Percentiles rank a stretch among this genome's conserved stretches.
Evolutionary conservation across 2,797 vertebrate species (phyloP).

Genomic region (Acipenser oxyrinchus): DNA sequence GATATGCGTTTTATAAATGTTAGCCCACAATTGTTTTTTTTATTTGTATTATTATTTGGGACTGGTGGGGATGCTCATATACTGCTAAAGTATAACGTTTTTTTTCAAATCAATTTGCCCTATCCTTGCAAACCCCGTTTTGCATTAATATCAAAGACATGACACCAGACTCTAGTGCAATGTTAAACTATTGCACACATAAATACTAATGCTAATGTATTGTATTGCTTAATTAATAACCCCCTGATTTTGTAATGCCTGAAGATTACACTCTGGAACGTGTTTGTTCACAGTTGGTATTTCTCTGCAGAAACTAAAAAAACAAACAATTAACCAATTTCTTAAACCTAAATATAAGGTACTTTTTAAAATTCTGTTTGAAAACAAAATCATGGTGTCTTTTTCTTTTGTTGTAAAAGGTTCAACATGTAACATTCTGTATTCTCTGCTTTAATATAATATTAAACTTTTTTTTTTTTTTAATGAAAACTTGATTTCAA

Average conservation of each 20-base stretch:
- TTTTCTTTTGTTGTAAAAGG: too few relatives aligned
- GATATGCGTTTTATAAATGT: constrained; percentile 66
- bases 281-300: background rate
- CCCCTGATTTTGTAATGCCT: too few relatives aligned
- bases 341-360: constrained; percentile 3
- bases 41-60: constrained; percentile 17
- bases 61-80: background rate
- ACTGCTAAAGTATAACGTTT: background rate
- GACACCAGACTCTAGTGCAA: background rate
- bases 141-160: background rate
- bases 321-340: background rate
- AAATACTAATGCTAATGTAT: background rate
- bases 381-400: background rate
- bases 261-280: too few relatives aligned
- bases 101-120: too few relatives aligned
- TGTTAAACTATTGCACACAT: background rate
- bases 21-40: constrained; percentile 42
- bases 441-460: too few relatives aligned
- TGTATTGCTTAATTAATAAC: background rate
- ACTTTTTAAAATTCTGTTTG: background rate
- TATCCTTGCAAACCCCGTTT: too few relatives aligned
- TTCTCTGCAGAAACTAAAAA: background rate
- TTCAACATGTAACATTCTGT: too few relatives aligned
- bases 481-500: too few relatives aligned
- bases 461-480: too few relatives aligned